These are phyloP conservation scores for Empis stercorea DNA, from an alignment of 2,888 invertebrate genomes.

Conservation along the genomic window DNA sequence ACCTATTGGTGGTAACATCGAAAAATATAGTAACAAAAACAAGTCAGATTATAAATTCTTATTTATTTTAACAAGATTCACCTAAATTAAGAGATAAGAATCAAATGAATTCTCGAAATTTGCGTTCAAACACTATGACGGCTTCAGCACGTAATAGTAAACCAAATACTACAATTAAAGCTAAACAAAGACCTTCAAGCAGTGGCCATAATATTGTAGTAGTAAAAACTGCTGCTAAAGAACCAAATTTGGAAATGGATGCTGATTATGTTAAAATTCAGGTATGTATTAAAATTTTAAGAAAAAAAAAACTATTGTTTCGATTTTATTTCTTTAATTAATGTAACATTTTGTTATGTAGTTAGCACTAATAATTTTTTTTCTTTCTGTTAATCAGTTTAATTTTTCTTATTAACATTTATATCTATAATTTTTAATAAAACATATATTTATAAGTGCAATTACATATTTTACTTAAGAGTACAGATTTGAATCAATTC, in stretches of 20 bases:
- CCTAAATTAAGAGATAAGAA: slow-evolving; percentile 59
- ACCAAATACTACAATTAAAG: slow-evolving; percentile 11
- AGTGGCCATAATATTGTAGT: slow-evolving; percentile 65
- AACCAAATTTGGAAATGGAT: slow-evolving; percentile 51
- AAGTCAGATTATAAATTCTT: background rate
- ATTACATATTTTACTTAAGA: too few species aligned
- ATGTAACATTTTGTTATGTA: too few species aligned
- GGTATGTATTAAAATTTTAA: slow-evolving; percentile 28
- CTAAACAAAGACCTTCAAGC: slow-evolving; percentile 37
- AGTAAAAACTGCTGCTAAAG: slow-evolving; percentile 56
- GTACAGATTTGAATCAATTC: too few species aligned
- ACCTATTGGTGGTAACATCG: slow-evolving; percentile 63
- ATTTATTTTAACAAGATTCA: slow-evolving; percentile 46
- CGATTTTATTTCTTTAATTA: too few species aligned
- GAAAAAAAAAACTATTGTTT: too few species aligned
- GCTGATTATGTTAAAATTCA: slow-evolving; percentile 59
- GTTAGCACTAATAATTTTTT: too few species aligned
- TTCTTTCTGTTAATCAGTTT: too few species aligned
- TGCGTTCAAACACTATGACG: slow-evolving; percentile 12
- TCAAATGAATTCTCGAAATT: slow-evolving; percentile 10
- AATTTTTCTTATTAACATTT: too few species aligned
- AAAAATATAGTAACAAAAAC: background rate
- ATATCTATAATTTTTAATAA: too few species aligned
- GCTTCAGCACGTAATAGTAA: slow-evolving; percentile 3
- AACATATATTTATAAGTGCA: too few species aligned